Percentiles rank a stretch among this genome's conserved stretches.
These are phyloP conservation scores for Drosophila leonis DNA, from an alignment of 2,888 invertebrate genomes.

Conservation along the genomic window DNA sequence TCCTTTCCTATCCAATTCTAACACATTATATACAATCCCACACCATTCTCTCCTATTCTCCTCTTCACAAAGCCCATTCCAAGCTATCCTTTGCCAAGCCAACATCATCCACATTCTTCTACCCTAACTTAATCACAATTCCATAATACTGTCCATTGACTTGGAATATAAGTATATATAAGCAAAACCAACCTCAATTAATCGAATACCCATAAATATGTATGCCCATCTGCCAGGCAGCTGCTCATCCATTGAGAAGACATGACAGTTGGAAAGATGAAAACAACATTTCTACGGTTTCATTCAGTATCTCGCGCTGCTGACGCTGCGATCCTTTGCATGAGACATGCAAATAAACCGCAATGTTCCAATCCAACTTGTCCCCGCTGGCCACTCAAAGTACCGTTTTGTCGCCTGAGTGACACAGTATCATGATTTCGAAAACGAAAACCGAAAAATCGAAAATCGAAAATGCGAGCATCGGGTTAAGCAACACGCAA, in stretches of 20 bases:
- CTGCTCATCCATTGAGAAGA: constrained; percentile 41
- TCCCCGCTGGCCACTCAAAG: constrained; percentile 9
- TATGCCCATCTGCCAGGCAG: not conserved
- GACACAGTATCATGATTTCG: constrained; percentile 71
- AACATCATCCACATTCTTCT: not conserved
- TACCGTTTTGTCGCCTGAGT: constrained; percentile 69
- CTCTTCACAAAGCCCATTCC: too few relatives aligned
- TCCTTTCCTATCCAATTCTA: not conserved
- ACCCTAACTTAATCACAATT: not conserved
- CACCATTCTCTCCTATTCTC: not conserved
- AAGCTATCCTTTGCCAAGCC: not conserved
- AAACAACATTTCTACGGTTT: constrained; percentile 54
- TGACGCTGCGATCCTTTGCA: constrained; percentile 47
- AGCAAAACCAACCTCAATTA: not conserved
- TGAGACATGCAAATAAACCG: constrained; percentile 48
- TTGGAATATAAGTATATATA: not conserved
- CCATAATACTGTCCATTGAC: not conserved
- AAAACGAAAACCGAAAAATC: constrained; percentile 67
- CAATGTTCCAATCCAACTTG: constrained; percentile 8
- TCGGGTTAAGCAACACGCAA: constrained; percentile 59
- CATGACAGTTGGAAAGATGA: constrained; percentile 11
- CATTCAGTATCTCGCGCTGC: constrained; percentile 66
- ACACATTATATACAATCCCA: not conserved
- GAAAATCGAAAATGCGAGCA: constrained; percentile 67
- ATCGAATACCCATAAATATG: not conserved